These are phyloP conservation scores for Cephonodes hylas DNA, from an alignment of 2,888 invertebrate species.

Conservation along the genomic window DNA sequence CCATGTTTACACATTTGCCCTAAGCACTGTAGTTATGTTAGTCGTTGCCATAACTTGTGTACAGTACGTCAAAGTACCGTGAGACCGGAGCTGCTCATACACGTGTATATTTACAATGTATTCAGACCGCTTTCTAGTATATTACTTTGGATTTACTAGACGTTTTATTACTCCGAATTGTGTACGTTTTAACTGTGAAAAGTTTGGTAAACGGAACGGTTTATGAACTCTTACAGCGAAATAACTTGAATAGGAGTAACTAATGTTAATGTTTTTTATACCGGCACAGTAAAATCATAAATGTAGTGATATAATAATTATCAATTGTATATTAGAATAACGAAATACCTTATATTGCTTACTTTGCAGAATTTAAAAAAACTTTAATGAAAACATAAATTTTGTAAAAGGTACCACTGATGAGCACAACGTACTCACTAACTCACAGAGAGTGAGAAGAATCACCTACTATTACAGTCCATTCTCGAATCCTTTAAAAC, in stretches of 20 bases:
- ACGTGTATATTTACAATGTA: conserved; percentile 16
- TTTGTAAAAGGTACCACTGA: too few species aligned
- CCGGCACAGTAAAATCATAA: too few species aligned
- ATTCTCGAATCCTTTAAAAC: background rate
- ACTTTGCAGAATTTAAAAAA: too few species aligned
- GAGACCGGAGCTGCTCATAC: conserved; percentile 34
- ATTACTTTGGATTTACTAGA: background rate
- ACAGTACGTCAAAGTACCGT: conserved; percentile 36
- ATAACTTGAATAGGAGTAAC: too few species aligned
- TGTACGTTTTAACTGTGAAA: background rate
- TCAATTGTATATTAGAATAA: too few species aligned
- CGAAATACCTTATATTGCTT: too few species aligned
- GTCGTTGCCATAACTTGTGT: background rate
- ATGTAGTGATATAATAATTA: too few species aligned
- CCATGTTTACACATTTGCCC: background rate
- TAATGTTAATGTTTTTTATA: too few species aligned
- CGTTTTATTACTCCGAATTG: background rate
- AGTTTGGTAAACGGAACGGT: too few species aligned
- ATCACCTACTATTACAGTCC: background rate
- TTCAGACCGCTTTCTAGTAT: background rate
- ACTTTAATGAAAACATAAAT: too few species aligned
- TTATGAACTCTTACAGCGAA: too few species aligned
- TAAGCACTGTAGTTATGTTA: background rate
- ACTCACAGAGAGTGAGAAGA: background rate
- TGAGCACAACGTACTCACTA: too few species aligned